A percentile compares a stretch with the other conserved stretches of the same genome.
Conservation (phyloP, 2,113 vertebrate genomes). For the Petrocephalus microphthalmus region DNA sequence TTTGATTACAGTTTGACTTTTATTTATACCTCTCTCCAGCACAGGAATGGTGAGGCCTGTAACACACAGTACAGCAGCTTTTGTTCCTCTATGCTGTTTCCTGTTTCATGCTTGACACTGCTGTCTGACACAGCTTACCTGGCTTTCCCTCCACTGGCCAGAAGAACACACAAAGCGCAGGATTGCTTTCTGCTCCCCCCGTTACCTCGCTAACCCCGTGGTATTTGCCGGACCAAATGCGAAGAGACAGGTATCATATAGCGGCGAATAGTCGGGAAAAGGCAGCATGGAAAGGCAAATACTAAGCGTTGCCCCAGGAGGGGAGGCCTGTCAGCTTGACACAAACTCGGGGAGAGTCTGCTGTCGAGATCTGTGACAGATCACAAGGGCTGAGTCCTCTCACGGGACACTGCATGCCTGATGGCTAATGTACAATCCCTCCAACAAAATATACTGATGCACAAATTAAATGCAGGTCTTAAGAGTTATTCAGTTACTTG, state of each 20-base stretch:
- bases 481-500: neutral
- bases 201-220: slow-evolving; percentile 31
- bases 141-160: neutral
- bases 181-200: neutral
- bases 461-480: neutral
- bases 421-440: slow-evolving; percentile 41
- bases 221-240: slow-evolving; percentile 59
- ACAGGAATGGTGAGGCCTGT: neutral
- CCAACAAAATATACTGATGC: neutral
- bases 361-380: slow-evolving; percentile 48
- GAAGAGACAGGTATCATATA: slow-evolving; percentile 60
- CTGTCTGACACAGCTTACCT: neutral
- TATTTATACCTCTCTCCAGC: neutral
- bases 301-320: slow-evolving; percentile 53
- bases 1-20: neutral
- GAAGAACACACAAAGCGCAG: neutral
- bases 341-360: slow-evolving; percentile 42
- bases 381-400: slow-evolving; percentile 46
- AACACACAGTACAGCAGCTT: neutral
- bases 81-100: neutral
- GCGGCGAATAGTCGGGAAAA: slow-evolving; percentile 41
- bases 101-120: neutral
- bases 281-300: slow-evolving; percentile 52
- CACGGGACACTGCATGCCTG: slow-evolving; percentile 34
- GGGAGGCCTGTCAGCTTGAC: slow-evolving; percentile 55